phyloP scores from a whole-genome alignment of 2,113 vertebrate species.

The Athene noctua region DNA sequence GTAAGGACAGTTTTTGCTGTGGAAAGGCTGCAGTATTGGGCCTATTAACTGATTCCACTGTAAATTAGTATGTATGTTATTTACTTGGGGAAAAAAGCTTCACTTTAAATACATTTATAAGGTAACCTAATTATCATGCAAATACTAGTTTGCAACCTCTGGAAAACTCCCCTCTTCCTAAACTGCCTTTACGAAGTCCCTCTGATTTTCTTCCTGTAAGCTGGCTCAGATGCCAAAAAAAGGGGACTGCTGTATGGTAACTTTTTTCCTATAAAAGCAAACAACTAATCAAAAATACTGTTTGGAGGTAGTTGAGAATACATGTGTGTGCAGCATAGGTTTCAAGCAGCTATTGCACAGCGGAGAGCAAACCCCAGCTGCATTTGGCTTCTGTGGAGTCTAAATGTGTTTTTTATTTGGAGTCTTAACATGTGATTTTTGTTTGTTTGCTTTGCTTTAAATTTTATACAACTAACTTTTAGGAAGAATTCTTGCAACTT shows the following conservation, averaged over 20 bases:
- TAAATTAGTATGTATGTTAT: not conserved
- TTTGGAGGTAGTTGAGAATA: not conserved
- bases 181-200: not conserved
- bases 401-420: slow-evolving; percentile 7
- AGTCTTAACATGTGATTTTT: not conserved
- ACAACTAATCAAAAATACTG: not conserved
- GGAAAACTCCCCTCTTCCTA: not conserved
- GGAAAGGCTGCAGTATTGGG: not conserved
- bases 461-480: slow-evolving; percentile 5
- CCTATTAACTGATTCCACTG: not conserved
- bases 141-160: not conserved
- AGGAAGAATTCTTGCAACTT: not conserved
- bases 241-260: not conserved
- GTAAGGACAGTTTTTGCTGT: not conserved
- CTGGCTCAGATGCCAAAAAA: not conserved
- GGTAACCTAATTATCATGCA: not conserved
- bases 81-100: slow-evolving; percentile 11
- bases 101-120: not conserved
- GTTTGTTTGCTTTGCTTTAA: slow-evolving; percentile 45
- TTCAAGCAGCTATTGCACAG: not conserved
- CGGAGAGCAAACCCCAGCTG: not conserved
- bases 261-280: not conserved
- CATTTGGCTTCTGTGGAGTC: not conserved
- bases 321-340: not conserved
- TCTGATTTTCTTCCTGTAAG: not conserved